Conservation (phyloP, 2,888 invertebrate genomes). For the Tetheella fluctuosa region DNA sequence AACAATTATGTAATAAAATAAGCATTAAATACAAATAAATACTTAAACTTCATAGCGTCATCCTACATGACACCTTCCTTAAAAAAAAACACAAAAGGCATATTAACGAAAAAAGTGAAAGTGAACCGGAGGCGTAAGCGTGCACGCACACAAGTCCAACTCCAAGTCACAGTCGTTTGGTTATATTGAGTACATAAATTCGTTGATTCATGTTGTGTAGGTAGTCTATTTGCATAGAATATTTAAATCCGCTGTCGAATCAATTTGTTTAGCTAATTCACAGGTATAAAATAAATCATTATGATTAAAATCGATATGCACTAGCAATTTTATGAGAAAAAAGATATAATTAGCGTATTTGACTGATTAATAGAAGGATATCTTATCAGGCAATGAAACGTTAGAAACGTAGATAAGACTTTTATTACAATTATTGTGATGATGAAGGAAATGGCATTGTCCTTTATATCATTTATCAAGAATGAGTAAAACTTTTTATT, state of each 20-base stretch:
- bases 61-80: constrained; percentile 62
- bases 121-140: constrained; percentile 47
- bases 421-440: too few relatives aligned
- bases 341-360: too few relatives aligned
- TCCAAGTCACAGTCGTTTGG: constrained; percentile 15
- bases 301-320: not conserved
- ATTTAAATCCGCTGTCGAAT: constrained; percentile 32
- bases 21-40: too few relatives aligned
- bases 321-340: too few relatives aligned
- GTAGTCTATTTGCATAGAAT: constrained; percentile 23
- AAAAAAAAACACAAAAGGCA: constrained; percentile 76
- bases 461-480: too few relatives aligned
- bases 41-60: constrained; percentile 28
- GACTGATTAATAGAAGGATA: too few relatives aligned
- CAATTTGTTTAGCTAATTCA: constrained; percentile 34
- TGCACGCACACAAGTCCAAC: constrained; percentile 39
- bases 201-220: constrained; percentile 41
- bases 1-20: too few relatives aligned
- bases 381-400: too few relatives aligned
- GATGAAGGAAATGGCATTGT: too few relatives aligned
- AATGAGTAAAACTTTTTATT: too few relatives aligned
- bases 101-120: constrained; percentile 82
- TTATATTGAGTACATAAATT: not conserved
- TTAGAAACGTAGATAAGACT: too few relatives aligned
- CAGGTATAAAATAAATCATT: not conserved